Evolutionary conservation across 1,140 invertebrate species (phyloP).

Genomic region (Oedothorax gibbosus): DNA sequence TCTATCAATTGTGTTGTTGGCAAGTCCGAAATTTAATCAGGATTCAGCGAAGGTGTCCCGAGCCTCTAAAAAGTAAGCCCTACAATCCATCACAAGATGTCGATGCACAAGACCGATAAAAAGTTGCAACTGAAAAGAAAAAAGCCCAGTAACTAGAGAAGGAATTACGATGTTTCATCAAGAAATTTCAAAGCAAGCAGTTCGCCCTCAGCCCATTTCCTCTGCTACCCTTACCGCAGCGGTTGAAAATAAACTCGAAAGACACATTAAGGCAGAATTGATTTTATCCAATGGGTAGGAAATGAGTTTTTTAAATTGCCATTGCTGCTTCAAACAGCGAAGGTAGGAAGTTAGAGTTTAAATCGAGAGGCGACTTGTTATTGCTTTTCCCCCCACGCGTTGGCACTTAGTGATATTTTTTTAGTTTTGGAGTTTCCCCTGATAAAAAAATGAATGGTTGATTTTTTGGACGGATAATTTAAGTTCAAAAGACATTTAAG

Average conservation of each 20-base stretch:
- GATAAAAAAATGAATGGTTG: no score
- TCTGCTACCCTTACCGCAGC: neutral
- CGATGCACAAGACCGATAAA: conserved; percentile 21
- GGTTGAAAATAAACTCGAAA: conserved; percentile 2
- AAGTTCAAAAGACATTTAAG: no score
- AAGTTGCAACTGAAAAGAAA: conserved; percentile 16
- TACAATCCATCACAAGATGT: conserved; percentile 23
- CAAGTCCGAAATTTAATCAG: conserved; percentile 37
- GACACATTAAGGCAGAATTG: conserved; percentile 6
- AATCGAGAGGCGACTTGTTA: no score
- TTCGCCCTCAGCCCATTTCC: neutral
- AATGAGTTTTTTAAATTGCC: no score
- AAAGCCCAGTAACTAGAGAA: conserved; percentile 16
- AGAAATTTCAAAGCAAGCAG: conserved; percentile 12
- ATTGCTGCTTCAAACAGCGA: no score
- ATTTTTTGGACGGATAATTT: no score
- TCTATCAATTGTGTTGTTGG: conserved; percentile 17
- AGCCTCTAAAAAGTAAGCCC: neutral
- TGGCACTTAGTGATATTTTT: no score
- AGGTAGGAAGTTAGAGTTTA: no score
- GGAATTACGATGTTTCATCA: conserved; percentile 24
- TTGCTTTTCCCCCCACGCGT: no score
- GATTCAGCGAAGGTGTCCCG: conserved; percentile 27
- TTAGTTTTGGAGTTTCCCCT: no score
- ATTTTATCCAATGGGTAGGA: neutral